Evolutionary conservation across 2,888 invertebrate species (phyloP), one percentile per base, ranked within the genome.

Genomic region (Halictus quadricinctus): DNA sequence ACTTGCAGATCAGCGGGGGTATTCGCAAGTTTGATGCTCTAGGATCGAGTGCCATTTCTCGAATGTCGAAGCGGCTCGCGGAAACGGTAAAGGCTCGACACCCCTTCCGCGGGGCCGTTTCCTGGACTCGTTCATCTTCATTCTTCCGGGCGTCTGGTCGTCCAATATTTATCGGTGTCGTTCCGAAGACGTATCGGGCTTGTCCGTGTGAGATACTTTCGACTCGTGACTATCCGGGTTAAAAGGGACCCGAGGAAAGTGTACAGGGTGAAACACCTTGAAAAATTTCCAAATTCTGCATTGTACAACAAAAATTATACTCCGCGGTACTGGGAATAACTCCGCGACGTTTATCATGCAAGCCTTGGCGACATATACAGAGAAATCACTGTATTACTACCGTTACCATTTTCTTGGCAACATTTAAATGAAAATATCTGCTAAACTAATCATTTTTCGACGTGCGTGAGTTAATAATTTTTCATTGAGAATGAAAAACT

Each of bases 101-200:
- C 29, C 64, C 15, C 58, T 43, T 54, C 60, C 0, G 25, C 13
- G 13, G 25, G 1, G 60, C 60, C 54, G 29, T 43, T 50, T 48
- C 25, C 4, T 18, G 3, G 0, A 2, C 10, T 18, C 18, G 18
- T 64, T 64, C 29, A 18, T 64, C 64, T 64, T 64, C 64, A 29
- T 64, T 64, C 15, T 64, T 64, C 64, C 64, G 64, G 29, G 15
- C 64, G 29, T 6, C 64, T 29, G 64, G 13, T 8, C 54, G 48
- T 21, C 36, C 41, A 76, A 83, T 69, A 81, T 81, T 81, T 69
- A 81, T 76, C 76, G 82, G 46, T 4, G 18, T 5, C 72, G 54
- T 18, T 43, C 29, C 12, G 21, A 54, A 80, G 76, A 75, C 36
- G 60, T 46, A 64, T 80, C 80, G 64, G 29, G 21, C 21, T 21